These are phyloP conservation scores for Xanthostigma xanthostigma DNA, from an alignment of 2,888 invertebrate genomes.

Conservation along the genomic window DNA sequence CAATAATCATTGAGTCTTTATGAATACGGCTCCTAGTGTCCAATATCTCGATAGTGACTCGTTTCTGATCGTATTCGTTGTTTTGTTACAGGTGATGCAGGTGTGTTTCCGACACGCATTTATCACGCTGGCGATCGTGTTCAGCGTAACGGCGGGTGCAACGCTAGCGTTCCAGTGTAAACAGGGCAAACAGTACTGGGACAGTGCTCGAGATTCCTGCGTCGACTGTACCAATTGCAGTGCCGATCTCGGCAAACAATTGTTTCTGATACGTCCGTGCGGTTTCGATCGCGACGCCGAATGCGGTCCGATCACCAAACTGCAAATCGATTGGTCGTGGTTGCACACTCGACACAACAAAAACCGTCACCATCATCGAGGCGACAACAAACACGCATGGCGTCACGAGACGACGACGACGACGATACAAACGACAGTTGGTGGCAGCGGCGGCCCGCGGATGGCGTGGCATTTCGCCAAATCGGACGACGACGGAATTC, in stretches of 20 bases:
- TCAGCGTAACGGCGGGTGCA: slow-evolving; percentile 13
- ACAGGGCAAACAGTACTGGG: slow-evolving; percentile 52
- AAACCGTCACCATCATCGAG: slow-evolving; percentile 16
- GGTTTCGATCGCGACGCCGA: slow-evolving; percentile 59
- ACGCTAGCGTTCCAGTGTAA: slow-evolving; percentile 22
- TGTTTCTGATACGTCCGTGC: slow-evolving; percentile 56
- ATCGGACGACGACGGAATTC: background rate
- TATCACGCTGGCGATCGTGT: background rate
- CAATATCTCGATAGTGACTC: too few species aligned
- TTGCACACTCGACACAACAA: slow-evolving; percentile 29
- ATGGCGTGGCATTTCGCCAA: background rate
- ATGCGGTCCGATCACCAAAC: slow-evolving; percentile 52
- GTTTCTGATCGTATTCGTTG: too few species aligned
- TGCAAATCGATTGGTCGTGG: slow-evolving; percentile 47
- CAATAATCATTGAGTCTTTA: too few species aligned
- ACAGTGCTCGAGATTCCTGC: slow-evolving; percentile 46
- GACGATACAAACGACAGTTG: background rate
- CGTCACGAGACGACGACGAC: background rate
- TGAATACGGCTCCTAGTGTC: too few species aligned
- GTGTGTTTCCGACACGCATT: slow-evolving; percentile 13
- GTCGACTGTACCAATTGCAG: slow-evolving; percentile 57
- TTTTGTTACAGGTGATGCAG: slow-evolving; percentile 25
- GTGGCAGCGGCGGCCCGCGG: background rate
- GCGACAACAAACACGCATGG: background rate
- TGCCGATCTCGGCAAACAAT: slow-evolving; percentile 24